Base-by-base conservation (phyloP, 2,113 vertebrate genomes). In the Orycteropus afer region DNA sequence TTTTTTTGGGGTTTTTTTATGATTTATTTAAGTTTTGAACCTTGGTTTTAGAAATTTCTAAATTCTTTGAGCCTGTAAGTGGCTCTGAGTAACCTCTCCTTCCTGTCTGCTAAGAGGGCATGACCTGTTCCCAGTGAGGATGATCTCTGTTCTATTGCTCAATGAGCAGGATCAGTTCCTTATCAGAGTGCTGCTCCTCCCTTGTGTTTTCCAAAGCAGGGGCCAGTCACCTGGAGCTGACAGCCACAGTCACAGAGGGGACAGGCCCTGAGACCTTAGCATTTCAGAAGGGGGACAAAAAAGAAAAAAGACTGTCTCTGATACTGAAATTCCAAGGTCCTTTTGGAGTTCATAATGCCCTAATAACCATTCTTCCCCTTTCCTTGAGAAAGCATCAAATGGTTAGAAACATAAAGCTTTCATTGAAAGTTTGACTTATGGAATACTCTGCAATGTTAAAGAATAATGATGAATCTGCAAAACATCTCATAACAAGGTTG, bases 61-160 rank as follows among this genome's bases (percentile, higher is more conserved):
- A 49, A 20, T 79, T 90, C 85, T 61, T 7, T n/a, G 84, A 93
- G 20, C 42, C 55, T 67, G 11, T 23, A 13, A 23, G 18, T 22
- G 23, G 59, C 5, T 63, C 57, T 17, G n/a, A 71, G 65, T 57
- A 14, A 79, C 34, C 57, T 86, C 51, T 80, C 63, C n/a, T 17
- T 5, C 27, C 37, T 86, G 37, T 47, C 67, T n/a, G 22, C 29
- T 91, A 37, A 57, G 1, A 71, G 93, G 80, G 40, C 0, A 0
- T 88, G 81, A 42, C 45, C 29, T 71, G 3, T 69, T 45, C n/a
- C 69, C 4, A 0, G 6, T 25, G 42, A 90, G 9, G 69, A 53
- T 94, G 93, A 83, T 51, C 53, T 96, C 90, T 91, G 61, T 23
- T 9, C 17, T 53, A 22, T 88, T 93, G 93, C 92, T 83, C 67